Evolutionary conservation across 2,888 invertebrate species (phyloP), one percentile per base, ranked within the genome.

Genomic region (Tuberolachnus salignus): DNA sequence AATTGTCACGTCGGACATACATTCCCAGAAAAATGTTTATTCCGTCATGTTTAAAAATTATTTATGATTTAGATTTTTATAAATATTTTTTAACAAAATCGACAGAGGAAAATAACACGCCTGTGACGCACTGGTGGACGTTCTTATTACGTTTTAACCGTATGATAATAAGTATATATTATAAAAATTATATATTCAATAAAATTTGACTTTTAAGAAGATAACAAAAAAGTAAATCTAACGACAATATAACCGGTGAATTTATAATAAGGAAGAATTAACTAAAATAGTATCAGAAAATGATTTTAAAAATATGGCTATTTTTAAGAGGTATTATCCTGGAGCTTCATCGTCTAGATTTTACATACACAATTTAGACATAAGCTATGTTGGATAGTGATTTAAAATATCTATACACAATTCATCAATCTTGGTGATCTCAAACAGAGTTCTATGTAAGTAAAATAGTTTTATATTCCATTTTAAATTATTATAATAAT

Each of bases 351-450:
- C 92, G 23, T 90, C 91, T 87, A 90, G 95, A 82, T 86, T 97
- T n/a, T 97, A 97, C 84, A 91, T 97, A 42, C 97, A 97, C 85
- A 97, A 97, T 87, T 88, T 97, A 70, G 89, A 92, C 0, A 96
- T n/a, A 94, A 87, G 89, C 90, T 82, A 92, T 93, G 0, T 89
- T 89, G n/a, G 89, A 90, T 69, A 88, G 89, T 83, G 94, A 94
- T 86, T 86, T 97, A 6, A 89, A 90, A 83, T 89, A 89, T 82
- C 91, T 97, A 82, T 97, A 91, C 85, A 90, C 89, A 81, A 88
- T 84, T 88, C 6, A 83, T 88, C 75, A 59, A 49, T 34, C 85
- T 87, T 83, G 85, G 85, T 23, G 83, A 85, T 66, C 86, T 87
- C 72, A 84, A 84, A 57, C 86, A 87, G 81, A 84, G 84, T 75